Conservation (phyloP, 37 sponge, comb jelly and placozoan species). For the Axinella damicornis region DNA sequence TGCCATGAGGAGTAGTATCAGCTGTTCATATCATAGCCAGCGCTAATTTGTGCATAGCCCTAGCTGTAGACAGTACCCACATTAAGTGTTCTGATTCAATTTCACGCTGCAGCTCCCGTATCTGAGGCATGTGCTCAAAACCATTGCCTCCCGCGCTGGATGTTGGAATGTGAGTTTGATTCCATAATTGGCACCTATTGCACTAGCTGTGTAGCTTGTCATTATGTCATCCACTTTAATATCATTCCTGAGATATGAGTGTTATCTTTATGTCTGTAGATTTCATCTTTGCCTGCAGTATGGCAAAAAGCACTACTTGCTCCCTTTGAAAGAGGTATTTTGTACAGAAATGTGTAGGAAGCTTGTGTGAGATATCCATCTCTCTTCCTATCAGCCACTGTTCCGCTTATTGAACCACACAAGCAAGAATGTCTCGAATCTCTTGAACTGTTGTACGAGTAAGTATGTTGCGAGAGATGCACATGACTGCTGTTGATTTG, state of each 20-base stretch:
- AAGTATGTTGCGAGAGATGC: not conserved
- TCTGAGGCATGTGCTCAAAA: slow-evolving; percentile 17
- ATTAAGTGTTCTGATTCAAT: not conserved
- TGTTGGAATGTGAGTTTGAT: not conserved
- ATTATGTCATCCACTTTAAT: no score
- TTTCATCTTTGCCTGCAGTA: slow-evolving; percentile 22
- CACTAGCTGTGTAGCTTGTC: no score
- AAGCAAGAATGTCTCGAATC: slow-evolving; percentile 8
- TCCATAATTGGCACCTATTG: not conserved
- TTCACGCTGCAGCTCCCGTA: slow-evolving; percentile 6
- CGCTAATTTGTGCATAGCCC: no score
- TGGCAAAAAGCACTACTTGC: slow-evolving; percentile 18
- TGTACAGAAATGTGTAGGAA: no score
- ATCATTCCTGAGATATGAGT: no score
- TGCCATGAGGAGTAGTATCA: no score
- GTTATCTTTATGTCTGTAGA: not conserved
- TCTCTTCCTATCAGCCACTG: not conserved
- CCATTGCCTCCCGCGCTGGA: not conserved
- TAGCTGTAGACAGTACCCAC: no score
- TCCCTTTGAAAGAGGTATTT: slow-evolving; percentile 34
- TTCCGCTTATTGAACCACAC: not conserved
- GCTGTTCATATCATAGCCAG: no score
- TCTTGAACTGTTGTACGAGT: slow-evolving; percentile 2
- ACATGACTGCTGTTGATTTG: no score
- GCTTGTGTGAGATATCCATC: not conserved